These are phyloP conservation scores for Ceratosolen fusciceps DNA, from an alignment of 1,140 invertebrate genomes.

Conservation along the genomic window DNA sequence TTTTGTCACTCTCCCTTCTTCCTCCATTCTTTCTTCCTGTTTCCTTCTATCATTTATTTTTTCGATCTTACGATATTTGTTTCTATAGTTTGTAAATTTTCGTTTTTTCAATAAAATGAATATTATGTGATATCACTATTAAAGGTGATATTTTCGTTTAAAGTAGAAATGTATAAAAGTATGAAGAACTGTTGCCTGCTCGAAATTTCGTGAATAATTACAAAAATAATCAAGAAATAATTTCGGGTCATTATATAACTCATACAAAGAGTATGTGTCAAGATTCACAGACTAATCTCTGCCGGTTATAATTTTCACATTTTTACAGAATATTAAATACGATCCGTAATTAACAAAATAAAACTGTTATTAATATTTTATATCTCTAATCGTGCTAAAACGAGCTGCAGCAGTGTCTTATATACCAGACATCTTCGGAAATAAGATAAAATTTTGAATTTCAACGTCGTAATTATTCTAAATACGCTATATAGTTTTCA, in stretches of 20 bases:
- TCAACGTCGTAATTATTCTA: not conserved
- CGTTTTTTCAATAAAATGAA: slow-evolving; percentile 33
- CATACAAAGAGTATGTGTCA: not conserved
- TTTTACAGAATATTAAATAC: slow-evolving; percentile 44
- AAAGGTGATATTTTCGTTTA: slow-evolving; percentile 29
- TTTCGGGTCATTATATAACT: not conserved
- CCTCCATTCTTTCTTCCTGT: not conserved
- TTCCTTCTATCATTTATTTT: not conserved
- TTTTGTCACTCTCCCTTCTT: too few relatives aligned
- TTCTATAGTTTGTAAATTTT: slow-evolving; percentile 41
- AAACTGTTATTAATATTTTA: not conserved
- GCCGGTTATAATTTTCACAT: slow-evolving; percentile 34
- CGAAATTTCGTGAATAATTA: not conserved
- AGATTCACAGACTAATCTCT: not conserved
- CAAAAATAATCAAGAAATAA: not conserved
- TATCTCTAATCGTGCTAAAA: not conserved
- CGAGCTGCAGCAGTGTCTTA: not conserved
- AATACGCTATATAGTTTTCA: not conserved
- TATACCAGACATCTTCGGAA: slow-evolving; percentile 11
- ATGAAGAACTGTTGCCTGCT: not conserved
- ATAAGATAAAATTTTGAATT: not conserved
- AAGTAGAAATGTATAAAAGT: not conserved
- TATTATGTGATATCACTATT: slow-evolving; percentile 35
- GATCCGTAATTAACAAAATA: slow-evolving; percentile 4
- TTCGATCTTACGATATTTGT: slow-evolving; percentile 21